A percentile compares a stretch with the other conserved stretches of the same genome.
Evolutionary conservation across 2,113 vertebrate species (phyloP).

Genomic region (Apus apus): DNA sequence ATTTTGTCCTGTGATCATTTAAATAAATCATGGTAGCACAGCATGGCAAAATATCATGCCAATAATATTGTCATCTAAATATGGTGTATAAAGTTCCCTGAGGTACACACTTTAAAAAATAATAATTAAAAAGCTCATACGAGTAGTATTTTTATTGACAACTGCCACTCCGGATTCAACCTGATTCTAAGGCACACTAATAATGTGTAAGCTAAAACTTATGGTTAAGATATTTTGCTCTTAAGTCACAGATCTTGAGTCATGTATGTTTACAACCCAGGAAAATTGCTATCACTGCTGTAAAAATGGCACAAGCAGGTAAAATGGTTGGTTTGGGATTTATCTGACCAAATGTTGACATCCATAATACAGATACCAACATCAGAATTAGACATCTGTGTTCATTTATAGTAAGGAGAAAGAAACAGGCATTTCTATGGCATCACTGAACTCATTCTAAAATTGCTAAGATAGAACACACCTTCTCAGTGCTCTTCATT

Average conservation of each 20-base stretch:
- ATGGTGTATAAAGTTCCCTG: neutral
- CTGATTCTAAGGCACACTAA: neutral
- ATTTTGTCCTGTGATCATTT: neutral
- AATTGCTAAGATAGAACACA: neutral
- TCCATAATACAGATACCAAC: neutral
- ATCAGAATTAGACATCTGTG: neutral
- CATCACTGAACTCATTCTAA: neutral
- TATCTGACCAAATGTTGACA: neutral
- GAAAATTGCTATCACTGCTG: neutral
- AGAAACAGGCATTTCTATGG: neutral
- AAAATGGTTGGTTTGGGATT: neutral
- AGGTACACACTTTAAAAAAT: neutral
- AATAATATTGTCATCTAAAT: neutral
- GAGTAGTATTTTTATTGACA: neutral
- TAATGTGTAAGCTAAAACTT: neutral
- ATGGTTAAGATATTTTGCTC: neutral
- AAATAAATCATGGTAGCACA: neutral
- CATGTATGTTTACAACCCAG: neutral
- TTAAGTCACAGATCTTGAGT: neutral
- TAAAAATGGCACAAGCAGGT: neutral
- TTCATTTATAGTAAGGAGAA: neutral
- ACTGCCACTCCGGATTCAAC: neutral
- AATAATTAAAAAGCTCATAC: neutral
- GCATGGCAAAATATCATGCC: neutral
- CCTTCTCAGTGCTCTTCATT: neutral